Evolutionary conservation across 23 tunicate genomes (phyloP).

Genomic region (Pegea sp.): DNA sequence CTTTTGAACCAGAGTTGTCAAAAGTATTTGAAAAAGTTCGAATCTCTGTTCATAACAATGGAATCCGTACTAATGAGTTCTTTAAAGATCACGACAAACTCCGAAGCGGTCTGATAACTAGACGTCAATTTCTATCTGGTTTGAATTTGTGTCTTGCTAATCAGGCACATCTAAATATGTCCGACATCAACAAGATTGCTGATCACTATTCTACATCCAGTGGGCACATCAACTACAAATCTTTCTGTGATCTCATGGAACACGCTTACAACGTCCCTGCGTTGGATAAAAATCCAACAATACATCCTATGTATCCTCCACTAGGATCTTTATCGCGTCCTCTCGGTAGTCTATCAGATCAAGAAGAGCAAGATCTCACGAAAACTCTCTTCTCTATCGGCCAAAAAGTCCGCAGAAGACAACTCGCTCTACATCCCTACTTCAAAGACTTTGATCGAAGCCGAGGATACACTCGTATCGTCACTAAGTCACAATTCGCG

Average conservation of each 20-base stretch:
- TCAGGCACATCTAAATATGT: constrained; percentile 41
- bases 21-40: constrained; percentile 51
- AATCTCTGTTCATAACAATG: constrained; percentile 66
- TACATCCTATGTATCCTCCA: constrained; percentile 68
- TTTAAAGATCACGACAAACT: constrained; percentile 88
- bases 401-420: constrained; percentile 44
- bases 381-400: constrained; percentile 20
- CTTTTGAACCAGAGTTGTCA: background rate
- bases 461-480: constrained; percentile 64
- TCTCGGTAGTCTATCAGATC: constrained; percentile 6
- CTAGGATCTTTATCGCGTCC: constrained; percentile 57
- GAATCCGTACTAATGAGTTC: constrained; percentile 74
- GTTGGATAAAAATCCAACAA: constrained; percentile 75
- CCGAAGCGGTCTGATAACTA: constrained; percentile 59
- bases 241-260: constrained; percentile 73
- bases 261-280: constrained; percentile 87
- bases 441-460: constrained; percentile 86
- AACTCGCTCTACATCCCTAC: constrained; percentile 50
- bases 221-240: constrained; percentile 55
- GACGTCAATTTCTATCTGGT: constrained; percentile 73
- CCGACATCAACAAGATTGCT: constrained; percentile 46
- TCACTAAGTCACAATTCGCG: constrained; percentile 75
- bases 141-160: constrained; percentile 10
- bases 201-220: constrained; percentile 32
- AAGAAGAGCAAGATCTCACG: constrained; percentile 29